phyloP scores from a whole-genome alignment of 2,797 vertebrate genomes.

The Acomys russatus region DNA sequence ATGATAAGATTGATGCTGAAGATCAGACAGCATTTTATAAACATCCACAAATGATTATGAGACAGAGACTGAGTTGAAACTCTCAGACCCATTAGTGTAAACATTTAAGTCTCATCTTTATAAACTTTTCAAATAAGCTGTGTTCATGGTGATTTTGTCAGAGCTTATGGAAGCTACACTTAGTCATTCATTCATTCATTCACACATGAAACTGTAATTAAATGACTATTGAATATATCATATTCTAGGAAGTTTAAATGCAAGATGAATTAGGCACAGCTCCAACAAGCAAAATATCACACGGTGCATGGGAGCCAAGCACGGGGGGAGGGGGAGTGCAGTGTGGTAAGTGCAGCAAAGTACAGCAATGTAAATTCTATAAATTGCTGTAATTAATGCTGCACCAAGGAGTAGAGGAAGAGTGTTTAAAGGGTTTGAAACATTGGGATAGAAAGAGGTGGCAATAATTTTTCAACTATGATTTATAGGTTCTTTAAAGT shows the following conservation, averaged over 20 bases:
- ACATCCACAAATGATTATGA: background rate
- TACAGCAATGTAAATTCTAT: conserved; percentile 10
- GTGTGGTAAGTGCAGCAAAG: conserved; percentile 8
- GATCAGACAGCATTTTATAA: background rate
- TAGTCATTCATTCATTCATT: conserved; percentile 49
- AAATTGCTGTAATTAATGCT: background rate
- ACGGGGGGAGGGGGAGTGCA: background rate
- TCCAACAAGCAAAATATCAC: conserved; percentile 45
- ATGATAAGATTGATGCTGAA: background rate
- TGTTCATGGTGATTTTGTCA: conserved; percentile 22
- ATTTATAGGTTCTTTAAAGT: background rate
- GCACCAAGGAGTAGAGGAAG: background rate
- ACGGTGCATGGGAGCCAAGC: background rate
- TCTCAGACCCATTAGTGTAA: conserved; percentile 15
- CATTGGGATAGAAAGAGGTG: background rate
- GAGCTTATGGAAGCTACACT: background rate
- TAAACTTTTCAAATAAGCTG: conserved; percentile 53
- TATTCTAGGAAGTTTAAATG: conserved; percentile 57
- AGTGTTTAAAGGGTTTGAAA: conserved; percentile 18
- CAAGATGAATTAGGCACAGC: conserved; percentile 59
- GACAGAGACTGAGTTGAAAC: conserved; percentile 21
- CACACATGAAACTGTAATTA: conserved; percentile 66
- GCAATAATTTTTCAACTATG: background rate
- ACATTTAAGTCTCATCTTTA: conserved; percentile 53
- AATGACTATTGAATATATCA: conserved; percentile 55